Conservation (phyloP, 2,888 invertebrate genomes). For the Hermaeophaga mercurialis region DNA sequence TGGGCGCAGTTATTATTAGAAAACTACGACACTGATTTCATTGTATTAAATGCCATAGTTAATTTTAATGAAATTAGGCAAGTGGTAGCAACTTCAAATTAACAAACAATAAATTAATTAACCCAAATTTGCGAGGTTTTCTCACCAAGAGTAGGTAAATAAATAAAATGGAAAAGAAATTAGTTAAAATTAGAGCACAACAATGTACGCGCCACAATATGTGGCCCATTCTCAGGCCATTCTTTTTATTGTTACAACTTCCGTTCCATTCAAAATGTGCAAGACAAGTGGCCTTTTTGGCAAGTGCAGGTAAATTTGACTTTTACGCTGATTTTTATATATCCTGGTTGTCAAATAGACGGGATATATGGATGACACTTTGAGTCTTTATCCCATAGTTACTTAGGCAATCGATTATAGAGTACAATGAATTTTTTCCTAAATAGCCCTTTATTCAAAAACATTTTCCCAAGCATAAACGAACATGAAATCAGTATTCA, state of each 20-base stretch:
- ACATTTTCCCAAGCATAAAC: too few relatives aligned
- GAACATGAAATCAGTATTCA: too few relatives aligned
- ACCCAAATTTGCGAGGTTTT: background rate
- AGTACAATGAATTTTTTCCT: too few relatives aligned
- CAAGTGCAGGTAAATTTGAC: conserved; percentile 10
- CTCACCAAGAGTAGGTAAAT: background rate
- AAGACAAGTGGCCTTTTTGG: conserved; percentile 5
- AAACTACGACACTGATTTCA: background rate
- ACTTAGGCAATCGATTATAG: too few relatives aligned
- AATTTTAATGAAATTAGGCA: background rate
- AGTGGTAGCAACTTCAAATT: background rate
- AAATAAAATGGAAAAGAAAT: background rate
- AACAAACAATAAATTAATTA: background rate
- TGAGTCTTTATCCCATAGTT: too few relatives aligned
- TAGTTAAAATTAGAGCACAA: background rate
- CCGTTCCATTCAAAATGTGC: conserved; percentile 1
- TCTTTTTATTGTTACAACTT: background rate
- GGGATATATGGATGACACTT: conserved; percentile 10
- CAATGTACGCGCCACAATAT: background rate
- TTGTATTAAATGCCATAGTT: background rate
- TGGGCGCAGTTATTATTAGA: too few relatives aligned
- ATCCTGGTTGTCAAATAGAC: conserved; percentile 3
- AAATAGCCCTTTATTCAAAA: too few relatives aligned
- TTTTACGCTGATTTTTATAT: conserved; percentile 4
- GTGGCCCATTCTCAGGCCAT: background rate